Conservation (phyloP, 1,140 invertebrate genomes). For the Proctacanthus coquilletti region DNA sequence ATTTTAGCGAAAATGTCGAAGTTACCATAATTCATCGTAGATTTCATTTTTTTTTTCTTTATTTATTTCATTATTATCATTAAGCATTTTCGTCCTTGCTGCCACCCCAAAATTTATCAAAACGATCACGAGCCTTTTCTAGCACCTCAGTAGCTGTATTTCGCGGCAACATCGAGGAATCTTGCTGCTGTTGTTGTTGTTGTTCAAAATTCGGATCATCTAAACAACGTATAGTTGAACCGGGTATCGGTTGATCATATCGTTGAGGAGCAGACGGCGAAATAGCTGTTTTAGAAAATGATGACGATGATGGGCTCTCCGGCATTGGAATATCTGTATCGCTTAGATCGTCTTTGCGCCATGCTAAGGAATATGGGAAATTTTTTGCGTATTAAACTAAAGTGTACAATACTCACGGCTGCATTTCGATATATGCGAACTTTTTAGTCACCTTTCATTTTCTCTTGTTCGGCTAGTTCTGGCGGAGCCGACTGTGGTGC, state of each 20-base stretch:
- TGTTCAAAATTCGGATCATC: constrained; percentile 38
- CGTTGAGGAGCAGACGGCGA: too few species aligned
- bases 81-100: constrained; percentile 29
- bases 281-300: too few species aligned
- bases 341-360: background rate
- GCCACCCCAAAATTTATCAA: constrained; percentile 73
- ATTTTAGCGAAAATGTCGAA: too few species aligned
- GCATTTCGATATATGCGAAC: too few species aligned
- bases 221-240: constrained; percentile 35
- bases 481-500: constrained; percentile 49
- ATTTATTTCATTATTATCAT: constrained; percentile 2
- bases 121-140: constrained; percentile 64
- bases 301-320: too few species aligned
- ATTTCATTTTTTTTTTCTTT: constrained; percentile 1
- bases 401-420: background rate
- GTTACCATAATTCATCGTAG: too few species aligned
- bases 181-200: constrained; percentile 16
- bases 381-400: too few species aligned
- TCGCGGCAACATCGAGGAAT: constrained; percentile 31
- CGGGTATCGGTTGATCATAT: constrained; percentile 29
- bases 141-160: constrained; percentile 57
- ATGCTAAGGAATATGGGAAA: background rate
- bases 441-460: constrained; percentile 30
- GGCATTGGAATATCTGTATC: background rate
- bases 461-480: constrained; percentile 38